These are phyloP conservation scores for Apistogramma diplotaenia DNA, from an alignment of 2,113 vertebrate genomes.

Conservation along the genomic window DNA sequence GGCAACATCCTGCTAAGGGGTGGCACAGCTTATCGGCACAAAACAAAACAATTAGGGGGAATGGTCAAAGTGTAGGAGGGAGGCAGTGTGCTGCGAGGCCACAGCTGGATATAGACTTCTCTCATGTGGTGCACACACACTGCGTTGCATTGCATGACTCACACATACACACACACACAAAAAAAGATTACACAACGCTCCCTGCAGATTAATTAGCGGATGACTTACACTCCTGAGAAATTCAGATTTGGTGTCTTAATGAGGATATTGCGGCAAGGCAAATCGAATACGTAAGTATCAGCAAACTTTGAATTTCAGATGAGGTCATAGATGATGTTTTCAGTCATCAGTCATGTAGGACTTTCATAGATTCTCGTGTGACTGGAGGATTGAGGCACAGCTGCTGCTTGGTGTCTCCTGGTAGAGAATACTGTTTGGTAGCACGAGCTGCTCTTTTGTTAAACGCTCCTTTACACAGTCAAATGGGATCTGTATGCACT, in stretches of 20 bases:
- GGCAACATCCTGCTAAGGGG: background rate
- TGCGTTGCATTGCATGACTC: background rate
- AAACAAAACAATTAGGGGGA: background rate
- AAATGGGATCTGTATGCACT: background rate
- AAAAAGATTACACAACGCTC: conserved; percentile 48
- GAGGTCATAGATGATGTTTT: conserved; percentile 9
- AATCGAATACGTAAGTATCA: conserved; percentile 71
- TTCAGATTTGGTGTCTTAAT: conserved; percentile 20
- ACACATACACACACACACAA: background rate
- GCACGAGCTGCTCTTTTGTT: background rate
- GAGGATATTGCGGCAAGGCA: conserved; percentile 58
- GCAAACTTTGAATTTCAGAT: conserved; percentile 76
- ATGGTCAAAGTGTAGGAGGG: conserved; percentile 45
- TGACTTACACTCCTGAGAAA: background rate
- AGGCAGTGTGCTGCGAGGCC: conserved; percentile 51
- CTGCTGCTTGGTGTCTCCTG: conserved; percentile 22
- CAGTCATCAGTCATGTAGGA: background rate
- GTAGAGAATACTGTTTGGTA: background rate
- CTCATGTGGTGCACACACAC: background rate
- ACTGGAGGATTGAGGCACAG: conserved; percentile 14
- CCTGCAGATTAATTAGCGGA: conserved; percentile 25
- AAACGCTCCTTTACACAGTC: background rate
- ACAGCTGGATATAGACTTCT: conserved; percentile 10
- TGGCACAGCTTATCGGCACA: background rate
- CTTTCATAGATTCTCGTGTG: background rate